phyloP scores from a whole-genome alignment of 2,888 invertebrate genomes.

The Deilephila porcellus region DNA sequence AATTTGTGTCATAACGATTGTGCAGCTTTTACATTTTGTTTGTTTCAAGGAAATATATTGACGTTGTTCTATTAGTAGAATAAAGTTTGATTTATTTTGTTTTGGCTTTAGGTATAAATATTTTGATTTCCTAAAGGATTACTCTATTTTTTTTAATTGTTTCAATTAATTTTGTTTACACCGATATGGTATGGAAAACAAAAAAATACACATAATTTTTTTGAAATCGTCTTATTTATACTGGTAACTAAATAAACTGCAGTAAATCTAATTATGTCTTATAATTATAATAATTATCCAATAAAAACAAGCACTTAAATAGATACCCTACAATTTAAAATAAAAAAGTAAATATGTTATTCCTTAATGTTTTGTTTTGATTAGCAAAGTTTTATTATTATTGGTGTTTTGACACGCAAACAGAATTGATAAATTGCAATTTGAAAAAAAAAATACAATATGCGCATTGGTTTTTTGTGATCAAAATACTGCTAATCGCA shows the following conservation, averaged over 20 bases:
- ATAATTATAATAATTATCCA: neutral
- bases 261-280: no score
- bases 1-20: slow-evolving; percentile 28
- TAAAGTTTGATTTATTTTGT: no score
- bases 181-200: no score
- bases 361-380: slow-evolving; percentile 3
- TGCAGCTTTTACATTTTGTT: slow-evolving; percentile 8
- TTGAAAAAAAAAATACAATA: neutral
- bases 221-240: no score
- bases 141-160: no score
- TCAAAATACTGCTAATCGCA: neutral
- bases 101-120: no score
- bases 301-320: slow-evolving; percentile 1
- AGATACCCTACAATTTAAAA: neutral
- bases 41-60: neutral
- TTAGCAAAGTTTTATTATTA: slow-evolving; percentile 19
- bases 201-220: no score
- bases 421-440: slow-evolving; percentile 4
- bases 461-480: neutral
- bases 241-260: neutral
- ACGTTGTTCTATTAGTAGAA: neutral
- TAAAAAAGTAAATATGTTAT: neutral
- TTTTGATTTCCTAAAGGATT: no score
- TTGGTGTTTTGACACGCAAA: slow-evolving; percentile 9
- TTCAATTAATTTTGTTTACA: no score